Base-by-base conservation (phyloP, 2,113 vertebrate species). In the Sphaerodactylus townsendi region DNA sequence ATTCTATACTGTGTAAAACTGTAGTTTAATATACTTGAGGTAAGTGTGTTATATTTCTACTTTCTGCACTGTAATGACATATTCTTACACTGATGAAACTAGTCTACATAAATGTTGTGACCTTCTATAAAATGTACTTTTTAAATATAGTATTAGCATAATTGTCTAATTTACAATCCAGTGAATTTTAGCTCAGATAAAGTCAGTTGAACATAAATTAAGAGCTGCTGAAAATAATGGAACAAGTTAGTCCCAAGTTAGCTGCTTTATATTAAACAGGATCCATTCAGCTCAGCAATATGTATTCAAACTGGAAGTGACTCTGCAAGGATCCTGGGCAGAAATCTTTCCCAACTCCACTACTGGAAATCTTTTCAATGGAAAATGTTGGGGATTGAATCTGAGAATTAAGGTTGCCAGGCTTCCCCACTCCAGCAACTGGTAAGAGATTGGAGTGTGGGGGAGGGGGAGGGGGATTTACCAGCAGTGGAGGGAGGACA, bases 1-100 rank as follows among this genome's bases (percentile, higher is more conserved):
- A 9, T 2, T 5, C 59, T 0, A 0, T 59, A 73, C 23, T 39
- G 41, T 79, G 35, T 3, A 72, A 13, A 10, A 64, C 11, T 13
- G 9, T 62, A 81, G 1, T 87, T 76, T 70, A 0, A 28, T 11
- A 85, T 79, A 85, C 84, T 77, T 86, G 21, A 7, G 15, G 19
- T 2, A 84, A 17, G 2, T 13, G 87, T 14, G 50, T 15, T 23
- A 69, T 4, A 33, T 46, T 30, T 76, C 30, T 83, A 56, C 10
- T 76, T 13, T 70, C 81, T 17, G 62, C 17, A 28, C 14, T 15
- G 77, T 39, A n/a, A 0, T n/a, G 0, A 50, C 7, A 85, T 84
- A 6, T 78, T 68, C 11, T 62, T 77, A 62, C 85, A n/a, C 9
- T 39, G 0, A 1, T 66, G 76, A 72, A 3, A 0, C 37, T 39